phyloP scores from a whole-genome alignment of 2,113 vertebrate species.

The Myrmecophaga tridactyla region DNA sequence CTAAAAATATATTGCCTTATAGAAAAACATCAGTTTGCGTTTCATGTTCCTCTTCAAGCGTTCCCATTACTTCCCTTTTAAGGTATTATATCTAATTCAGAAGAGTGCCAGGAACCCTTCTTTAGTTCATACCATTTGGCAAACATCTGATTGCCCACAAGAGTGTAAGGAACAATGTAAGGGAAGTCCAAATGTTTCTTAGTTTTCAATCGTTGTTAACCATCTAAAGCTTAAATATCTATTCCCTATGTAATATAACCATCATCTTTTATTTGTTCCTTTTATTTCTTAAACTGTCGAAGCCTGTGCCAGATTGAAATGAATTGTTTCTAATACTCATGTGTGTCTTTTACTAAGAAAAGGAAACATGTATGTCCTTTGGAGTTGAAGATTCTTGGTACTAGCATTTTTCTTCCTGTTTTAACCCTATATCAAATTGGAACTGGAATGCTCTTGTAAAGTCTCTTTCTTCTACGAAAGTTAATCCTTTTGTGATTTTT shows the following conservation, averaged over 20 bases:
- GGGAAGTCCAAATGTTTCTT: neutral
- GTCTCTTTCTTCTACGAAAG: neutral
- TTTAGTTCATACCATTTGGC: neutral
- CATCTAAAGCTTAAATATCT: neutral
- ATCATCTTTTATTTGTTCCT: neutral
- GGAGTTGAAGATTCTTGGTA: slow-evolving; percentile 14
- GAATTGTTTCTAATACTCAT: neutral
- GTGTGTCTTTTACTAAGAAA: slow-evolving; percentile 26
- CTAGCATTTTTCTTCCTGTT: slow-evolving; percentile 21
- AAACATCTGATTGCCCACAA: neutral
- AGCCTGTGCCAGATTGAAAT: neutral
- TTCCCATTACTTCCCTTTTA: slow-evolving; percentile 42
- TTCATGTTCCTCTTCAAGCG: neutral
- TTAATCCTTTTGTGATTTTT: neutral
- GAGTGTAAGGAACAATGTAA: neutral
- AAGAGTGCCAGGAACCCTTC: neutral
- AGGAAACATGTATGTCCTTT: neutral
- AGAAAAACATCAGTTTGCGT: neutral
- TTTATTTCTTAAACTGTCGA: slow-evolving; percentile 16
- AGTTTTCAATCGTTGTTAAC: neutral
- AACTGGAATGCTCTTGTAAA: slow-evolving; percentile 14
- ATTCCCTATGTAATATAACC: neutral
- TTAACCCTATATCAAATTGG: neutral
- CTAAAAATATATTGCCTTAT: neutral
- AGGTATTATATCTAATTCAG: slow-evolving; percentile 48